Evolutionary conservation across 2,113 vertebrate genomes (phyloP), one percentile per base, ranked within the genome.

Genomic region (Cyrtonyx montezumae): DNA sequence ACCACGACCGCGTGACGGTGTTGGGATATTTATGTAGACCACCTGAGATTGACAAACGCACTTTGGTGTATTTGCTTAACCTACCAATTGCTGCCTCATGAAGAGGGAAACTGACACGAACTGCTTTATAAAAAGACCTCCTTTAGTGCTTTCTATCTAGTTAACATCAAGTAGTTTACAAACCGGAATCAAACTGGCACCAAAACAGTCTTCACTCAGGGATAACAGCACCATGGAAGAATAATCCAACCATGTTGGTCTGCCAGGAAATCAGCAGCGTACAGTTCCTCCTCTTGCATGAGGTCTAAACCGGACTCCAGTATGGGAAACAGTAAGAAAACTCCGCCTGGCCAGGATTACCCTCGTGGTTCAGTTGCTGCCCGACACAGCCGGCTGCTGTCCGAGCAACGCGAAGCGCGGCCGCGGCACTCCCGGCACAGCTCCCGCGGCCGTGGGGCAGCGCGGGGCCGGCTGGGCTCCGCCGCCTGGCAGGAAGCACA

Each of bases 341-440:
- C 22, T 7, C 7, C 32, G 25, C 34, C 11, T 37, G 37, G 32
- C 11, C 12, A 61, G n/a, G 3, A 9, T 56, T 49, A 18, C 5
- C 6, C 20, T 1, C 3, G 0, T 13, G 14, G 32, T 45, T 74
- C 78, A 32, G 49, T 8, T 11, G 17, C 2, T 17, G 28, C 30
- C 22, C 8, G 32, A 6, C 3, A 14, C 2, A 26, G 21, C 26
- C 21, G 2, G 13, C 25, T 6, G 23, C 18, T 8, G 49, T 7
- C 55, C 10, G 56, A 28, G n/a, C 19, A 7, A 17, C 59, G 4
- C 0, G 1, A 9, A n/a, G 0, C 0, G 0, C 1, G 19, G 56
- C 16, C 0, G 0, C 1, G 3, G 3, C 2, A 32, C 2, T 42
- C 13, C 32, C 20, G 4, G 40, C 18, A 5, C 20, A 5, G 48